phyloP scores from a whole-genome alignment of 2,113 vertebrate genomes.

The Lynx canadensis region DNA sequence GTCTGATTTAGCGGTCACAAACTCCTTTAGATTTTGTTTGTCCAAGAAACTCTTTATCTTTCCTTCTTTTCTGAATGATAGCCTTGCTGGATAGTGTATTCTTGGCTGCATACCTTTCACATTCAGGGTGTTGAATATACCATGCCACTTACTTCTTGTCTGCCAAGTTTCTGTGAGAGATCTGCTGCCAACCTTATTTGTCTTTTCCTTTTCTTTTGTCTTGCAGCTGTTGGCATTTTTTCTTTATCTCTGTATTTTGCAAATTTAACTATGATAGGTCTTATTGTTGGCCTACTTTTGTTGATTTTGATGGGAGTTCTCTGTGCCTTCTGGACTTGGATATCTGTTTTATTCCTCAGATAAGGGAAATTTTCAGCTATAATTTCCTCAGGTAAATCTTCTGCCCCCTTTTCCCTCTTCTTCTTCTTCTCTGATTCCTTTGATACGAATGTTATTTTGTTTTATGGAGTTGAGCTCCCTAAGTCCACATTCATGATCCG shows the following conservation, averaged over 20 bases:
- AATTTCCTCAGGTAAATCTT: background rate
- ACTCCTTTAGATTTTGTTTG: background rate
- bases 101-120: background rate
- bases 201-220: background rate
- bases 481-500: background rate
- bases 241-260: background rate
- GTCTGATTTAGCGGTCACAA: background rate
- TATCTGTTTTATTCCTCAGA: background rate
- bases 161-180: background rate
- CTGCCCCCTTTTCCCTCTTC: background rate
- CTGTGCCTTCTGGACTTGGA: background rate
- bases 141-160: background rate
- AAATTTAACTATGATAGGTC: background rate
- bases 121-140: background rate
- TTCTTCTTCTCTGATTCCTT: background rate
- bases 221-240: background rate
- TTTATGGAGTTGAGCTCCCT: background rate
- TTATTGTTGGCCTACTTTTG: background rate
- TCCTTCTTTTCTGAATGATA: background rate
- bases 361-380: background rate
- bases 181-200: background rate
- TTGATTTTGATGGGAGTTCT: background rate
- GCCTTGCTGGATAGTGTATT: background rate
- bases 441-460: background rate
- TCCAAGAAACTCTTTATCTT: background rate